phyloP scores from a whole-genome alignment of 2,113 vertebrate genomes.

The Oryzias celebensis region DNA sequence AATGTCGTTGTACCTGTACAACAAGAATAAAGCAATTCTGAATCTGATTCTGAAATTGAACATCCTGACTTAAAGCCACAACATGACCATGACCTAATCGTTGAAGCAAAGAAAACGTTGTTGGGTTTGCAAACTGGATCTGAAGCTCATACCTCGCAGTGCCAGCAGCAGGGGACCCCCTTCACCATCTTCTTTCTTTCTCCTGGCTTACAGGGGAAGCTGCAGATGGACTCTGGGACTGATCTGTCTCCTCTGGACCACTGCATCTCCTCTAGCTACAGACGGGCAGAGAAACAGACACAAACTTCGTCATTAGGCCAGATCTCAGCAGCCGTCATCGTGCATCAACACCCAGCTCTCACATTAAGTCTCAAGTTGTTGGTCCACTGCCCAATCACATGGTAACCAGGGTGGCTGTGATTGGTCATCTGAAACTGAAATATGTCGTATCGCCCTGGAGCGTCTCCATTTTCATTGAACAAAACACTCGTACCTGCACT shows the following conservation, averaged over 20 bases:
- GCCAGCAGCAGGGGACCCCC: constrained; percentile 85
- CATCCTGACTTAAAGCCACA: too few species aligned
- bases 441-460: constrained; percentile 91
- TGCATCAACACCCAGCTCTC: constrained; percentile 22
- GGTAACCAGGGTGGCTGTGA: constrained; percentile 80
- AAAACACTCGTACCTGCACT: constrained; percentile 88
- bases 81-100: too few species aligned
- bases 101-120: neutral
- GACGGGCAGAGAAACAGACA: neutral
- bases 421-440: constrained; percentile 92
- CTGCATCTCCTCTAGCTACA: constrained; percentile 84
- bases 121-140: too few species aligned
- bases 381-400: constrained; percentile 87
- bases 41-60: too few species aligned
- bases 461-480: constrained; percentile 91
- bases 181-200: constrained; percentile 88
- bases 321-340: too few species aligned
- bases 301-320: too few species aligned
- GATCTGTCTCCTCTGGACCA: constrained; percentile 78
- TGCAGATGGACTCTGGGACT: constrained; percentile 83
- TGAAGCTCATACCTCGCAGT: constrained; percentile 75
- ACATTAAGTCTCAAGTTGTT: constrained; percentile 84
- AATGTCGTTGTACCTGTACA: too few species aligned
- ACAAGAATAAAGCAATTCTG: too few species aligned
- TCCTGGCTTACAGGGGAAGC: constrained; percentile 81